These are phyloP conservation scores for Harpagifer antarcticus DNA, from an alignment of 2,797 vertebrate species.

Conservation along the genomic window DNA sequence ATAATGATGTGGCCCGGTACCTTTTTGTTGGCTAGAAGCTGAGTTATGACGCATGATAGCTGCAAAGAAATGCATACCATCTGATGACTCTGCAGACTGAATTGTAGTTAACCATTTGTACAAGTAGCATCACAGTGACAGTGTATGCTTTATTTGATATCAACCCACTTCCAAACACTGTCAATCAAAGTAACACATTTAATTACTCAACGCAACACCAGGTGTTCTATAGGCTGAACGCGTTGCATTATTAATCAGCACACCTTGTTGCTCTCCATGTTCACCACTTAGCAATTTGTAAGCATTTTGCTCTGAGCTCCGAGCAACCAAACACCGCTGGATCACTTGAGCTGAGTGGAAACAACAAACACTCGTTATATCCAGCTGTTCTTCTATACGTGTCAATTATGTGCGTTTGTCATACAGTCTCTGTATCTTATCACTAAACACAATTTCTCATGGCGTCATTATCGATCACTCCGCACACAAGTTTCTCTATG, in stretches of 20 bases:
- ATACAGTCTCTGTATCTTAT: background rate
- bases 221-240: conserved; percentile 66
- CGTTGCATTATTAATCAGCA: conserved; percentile 76
- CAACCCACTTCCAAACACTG: background rate
- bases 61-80: background rate
- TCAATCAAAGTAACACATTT: conserved; percentile 23
- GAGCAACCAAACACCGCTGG: conserved; percentile 70
- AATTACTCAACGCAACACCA: conserved; percentile 33
- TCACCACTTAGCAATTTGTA: conserved; percentile 76
- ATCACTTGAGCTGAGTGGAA: conserved; percentile 43
- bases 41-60: background rate
- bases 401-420: background rate
- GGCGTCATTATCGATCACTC: background rate
- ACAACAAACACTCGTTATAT: conserved; percentile 9
- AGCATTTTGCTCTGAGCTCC: conserved; percentile 73
- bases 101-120: no score
- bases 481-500: background rate
- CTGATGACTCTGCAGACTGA: background rate
- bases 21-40: background rate
- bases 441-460: background rate
- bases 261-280: conserved; percentile 63
- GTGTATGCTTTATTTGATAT: no score
- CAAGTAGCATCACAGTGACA: no score
- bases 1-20: background rate
- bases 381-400: conserved; percentile 8